Conservation (phyloP, 2,797 vertebrate genomes). For the Dryobates pubescens region DNA sequence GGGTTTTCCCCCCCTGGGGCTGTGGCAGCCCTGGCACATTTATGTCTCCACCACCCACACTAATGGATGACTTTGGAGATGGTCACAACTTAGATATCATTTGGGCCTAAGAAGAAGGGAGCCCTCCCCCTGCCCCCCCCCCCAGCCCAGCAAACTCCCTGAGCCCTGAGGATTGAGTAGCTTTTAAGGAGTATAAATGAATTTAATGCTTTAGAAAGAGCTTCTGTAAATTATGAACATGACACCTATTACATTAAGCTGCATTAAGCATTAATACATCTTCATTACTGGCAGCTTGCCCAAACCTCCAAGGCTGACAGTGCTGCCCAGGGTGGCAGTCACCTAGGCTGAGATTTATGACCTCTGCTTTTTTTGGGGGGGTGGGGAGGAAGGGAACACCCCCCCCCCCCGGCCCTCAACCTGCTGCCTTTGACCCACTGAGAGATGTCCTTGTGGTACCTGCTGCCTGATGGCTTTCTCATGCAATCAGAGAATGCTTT, state of each 20-base stretch:
- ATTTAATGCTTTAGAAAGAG: slow-evolving; percentile 99
- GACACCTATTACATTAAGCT: slow-evolving; percentile 99
- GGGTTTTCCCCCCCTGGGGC: slow-evolving; percentile 83
- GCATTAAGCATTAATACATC: slow-evolving; percentile 99
- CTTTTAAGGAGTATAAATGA: slow-evolving; percentile 99
- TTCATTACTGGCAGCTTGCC: slow-evolving; percentile 99
- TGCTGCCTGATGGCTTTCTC: not conserved
- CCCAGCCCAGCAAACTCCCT: slow-evolving; percentile 87
- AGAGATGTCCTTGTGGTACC: not conserved
- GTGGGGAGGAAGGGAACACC: slow-evolving; percentile 20
- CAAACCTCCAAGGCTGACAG: slow-evolving; percentile 98
- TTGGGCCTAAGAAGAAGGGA: slow-evolving; percentile 91
- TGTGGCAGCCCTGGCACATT: slow-evolving; percentile 89
- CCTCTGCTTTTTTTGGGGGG: not conserved
- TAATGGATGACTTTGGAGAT: slow-evolving; percentile 99
- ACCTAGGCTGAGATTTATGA: slow-evolving; percentile 75
- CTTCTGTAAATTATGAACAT: slow-evolving; percentile 98
- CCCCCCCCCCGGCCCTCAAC: not conserved
- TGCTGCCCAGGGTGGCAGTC: slow-evolving; percentile 80
- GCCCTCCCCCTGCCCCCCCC: slow-evolving; percentile 71
- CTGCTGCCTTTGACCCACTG: not conserved
- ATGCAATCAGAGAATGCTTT: too few relatives aligned
- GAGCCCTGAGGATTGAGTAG: slow-evolving; percentile 95
- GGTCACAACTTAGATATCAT: slow-evolving; percentile 99
- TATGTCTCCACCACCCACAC: slow-evolving; percentile 89